Conservation (phyloP, 2,797 vertebrate genomes). For the Gobionotothen gibberifrons region DNA sequence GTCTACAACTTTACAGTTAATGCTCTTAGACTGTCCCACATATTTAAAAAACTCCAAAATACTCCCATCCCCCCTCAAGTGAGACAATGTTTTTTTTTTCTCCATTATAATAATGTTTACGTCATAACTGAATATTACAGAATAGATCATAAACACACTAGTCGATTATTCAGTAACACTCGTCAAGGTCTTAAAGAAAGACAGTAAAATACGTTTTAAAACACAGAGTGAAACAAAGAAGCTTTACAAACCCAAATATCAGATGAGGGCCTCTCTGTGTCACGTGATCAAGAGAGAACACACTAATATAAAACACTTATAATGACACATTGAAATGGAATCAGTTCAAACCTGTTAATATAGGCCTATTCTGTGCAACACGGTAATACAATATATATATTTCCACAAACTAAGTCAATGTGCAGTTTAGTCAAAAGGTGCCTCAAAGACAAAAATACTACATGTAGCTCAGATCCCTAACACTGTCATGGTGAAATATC, state of each 20-base stretch:
- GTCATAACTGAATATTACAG: constrained; percentile 34
- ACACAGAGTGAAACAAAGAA: constrained; percentile 67
- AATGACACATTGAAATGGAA: constrained; percentile 52
- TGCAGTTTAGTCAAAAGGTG: constrained; percentile 43
- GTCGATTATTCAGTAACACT: constrained; percentile 52
- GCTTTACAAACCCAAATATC: constrained; percentile 77
- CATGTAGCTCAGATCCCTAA: constrained; percentile 54
- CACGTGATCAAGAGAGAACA: constrained; percentile 79
- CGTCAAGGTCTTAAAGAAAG: constrained; percentile 27
- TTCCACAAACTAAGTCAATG: constrained; percentile 46
- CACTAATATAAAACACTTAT: constrained; percentile 76
- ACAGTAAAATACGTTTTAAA: constrained; percentile 42
- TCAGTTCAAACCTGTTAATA: constrained; percentile 31
- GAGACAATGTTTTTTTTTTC: constrained; percentile 6
- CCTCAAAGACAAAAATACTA: constrained; percentile 54
- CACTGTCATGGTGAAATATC: constrained; percentile 55
- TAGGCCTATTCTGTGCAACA: constrained; percentile 44
- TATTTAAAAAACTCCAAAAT: constrained; percentile 18
- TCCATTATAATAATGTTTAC: constrained; percentile 15
- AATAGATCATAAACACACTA: constrained; percentile 40
- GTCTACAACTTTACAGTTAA: constrained; percentile 25
- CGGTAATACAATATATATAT: constrained; percentile 31
- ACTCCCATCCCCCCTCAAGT: neutral
- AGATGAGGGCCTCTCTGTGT: constrained; percentile 75
- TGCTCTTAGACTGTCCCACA: constrained; percentile 1